Percentiles rank a stretch among this genome's conserved stretches.
phyloP scores from a whole-genome alignment of 1,140 invertebrate species.

The Wasmannia auropunctata region DNA sequence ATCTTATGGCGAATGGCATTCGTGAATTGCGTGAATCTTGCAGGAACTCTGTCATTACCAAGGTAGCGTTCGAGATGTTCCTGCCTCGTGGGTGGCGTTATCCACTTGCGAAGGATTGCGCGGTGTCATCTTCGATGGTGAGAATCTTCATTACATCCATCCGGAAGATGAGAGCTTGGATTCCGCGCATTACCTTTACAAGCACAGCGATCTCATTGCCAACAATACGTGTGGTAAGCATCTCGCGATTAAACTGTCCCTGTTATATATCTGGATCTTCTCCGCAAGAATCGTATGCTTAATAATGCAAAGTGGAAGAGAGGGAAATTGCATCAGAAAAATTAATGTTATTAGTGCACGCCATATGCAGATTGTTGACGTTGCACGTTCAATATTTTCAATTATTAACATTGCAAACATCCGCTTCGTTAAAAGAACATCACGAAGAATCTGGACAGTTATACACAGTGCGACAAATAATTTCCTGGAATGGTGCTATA shows the following conservation, averaged over 20 bases:
- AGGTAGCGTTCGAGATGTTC: conserved; percentile 90
- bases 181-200: conserved; percentile 88
- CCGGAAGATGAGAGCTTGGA: conserved; percentile 83
- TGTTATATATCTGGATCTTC: not conserved
- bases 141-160: conserved; percentile 90
- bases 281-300: not conserved
- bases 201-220: conserved; percentile 88
- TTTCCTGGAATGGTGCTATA: too few species aligned
- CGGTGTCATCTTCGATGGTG: conserved; percentile 93
- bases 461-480: too few species aligned
- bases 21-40: conserved; percentile 72
- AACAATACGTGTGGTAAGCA: conserved; percentile 90
- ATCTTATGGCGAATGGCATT: not conserved
- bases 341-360: not conserved
- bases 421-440: too few species aligned
- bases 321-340: not conserved
- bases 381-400: not conserved
- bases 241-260: not conserved
- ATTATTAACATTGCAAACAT: not conserved
- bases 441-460: not conserved
- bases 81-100: conserved; percentile 92
- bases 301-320: not conserved
- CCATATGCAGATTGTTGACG: too few species aligned
- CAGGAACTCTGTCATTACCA: conserved; percentile 94
- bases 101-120: conserved; percentile 94